These are phyloP conservation scores for Hydrochoerus hydrochaeris DNA, from an alignment of 2,113 vertebrate genomes.

Conservation along the genomic window DNA sequence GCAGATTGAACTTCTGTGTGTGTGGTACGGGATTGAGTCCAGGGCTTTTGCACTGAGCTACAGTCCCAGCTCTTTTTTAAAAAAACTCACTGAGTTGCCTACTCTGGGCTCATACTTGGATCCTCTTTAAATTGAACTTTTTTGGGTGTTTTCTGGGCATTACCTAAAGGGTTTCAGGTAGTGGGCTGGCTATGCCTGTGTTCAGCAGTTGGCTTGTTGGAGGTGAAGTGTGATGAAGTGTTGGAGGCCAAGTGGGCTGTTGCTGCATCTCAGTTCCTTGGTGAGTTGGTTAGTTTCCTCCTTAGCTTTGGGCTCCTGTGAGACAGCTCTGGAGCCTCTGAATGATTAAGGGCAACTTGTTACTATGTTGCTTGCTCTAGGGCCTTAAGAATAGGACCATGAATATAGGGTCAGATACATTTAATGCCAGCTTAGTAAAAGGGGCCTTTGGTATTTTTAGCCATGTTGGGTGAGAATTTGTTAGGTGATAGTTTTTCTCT, in stretches of 20 bases:
- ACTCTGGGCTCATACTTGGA: neutral
- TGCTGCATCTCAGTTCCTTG: neutral
- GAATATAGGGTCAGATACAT: neutral
- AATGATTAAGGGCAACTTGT: neutral
- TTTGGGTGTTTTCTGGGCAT: neutral
- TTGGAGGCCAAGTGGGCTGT: neutral
- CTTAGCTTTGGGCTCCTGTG: neutral
- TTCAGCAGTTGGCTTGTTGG: neutral
- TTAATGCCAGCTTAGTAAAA: neutral
- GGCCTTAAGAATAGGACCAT: neutral
- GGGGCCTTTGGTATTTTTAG: neutral
- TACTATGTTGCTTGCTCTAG: neutral
- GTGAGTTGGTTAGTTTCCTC: neutral
- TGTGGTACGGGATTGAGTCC: neutral
- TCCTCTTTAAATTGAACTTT: neutral
- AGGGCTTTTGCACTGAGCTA: neutral
- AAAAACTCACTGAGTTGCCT: neutral
- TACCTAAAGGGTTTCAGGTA: neutral
- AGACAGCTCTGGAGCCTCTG: neutral
- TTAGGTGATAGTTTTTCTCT: constrained; percentile 60
- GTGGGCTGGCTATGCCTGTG: neutral
- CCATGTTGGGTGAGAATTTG: neutral
- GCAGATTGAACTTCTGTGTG: neutral
- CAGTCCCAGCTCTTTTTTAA: neutral
- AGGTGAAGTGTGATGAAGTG: neutral